Evolutionary conservation across 2,113 vertebrate species (phyloP), one percentile per base, ranked within the genome.

Genomic region (Tyrannus savana): DNA sequence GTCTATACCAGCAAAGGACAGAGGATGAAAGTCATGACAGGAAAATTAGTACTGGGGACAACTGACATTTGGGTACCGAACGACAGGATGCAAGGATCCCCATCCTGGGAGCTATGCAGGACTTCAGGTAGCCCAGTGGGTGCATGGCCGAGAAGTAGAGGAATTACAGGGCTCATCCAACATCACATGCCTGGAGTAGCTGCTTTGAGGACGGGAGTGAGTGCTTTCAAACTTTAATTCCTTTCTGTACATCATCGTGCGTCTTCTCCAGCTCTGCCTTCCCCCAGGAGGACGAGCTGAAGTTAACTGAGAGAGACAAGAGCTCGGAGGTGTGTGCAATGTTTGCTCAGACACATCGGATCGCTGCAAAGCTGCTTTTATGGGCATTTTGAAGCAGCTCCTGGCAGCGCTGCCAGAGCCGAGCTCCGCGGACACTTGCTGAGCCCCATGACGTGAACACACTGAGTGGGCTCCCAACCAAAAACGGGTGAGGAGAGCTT

Each of bases 241-340:
- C 94, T 95, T 79, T 87, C 78, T 0, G 1, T 82, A 93, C 78
- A 35, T 97, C 96, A 93, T 47, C 1, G 0, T 75, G 42, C 2
- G 1, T 83, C 82, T 94, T 50, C 85, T 69, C 46, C 76, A 6
- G 71, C 94, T 69, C 91, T 83, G 67, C 85, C 73, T 88, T 81
- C 44, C 90, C 94, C 91, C 93, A 69, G 80, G 91, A 87, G 93
- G 91, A 87, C 19, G 3, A 25, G 55, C 87, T 96, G 94, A 96
- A 92, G 96, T 93, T 96, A 95, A 96, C 39, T 4, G 23, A 64
- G 87, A 85, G n/a, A 94, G 95, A 96, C 96, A 95, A 46, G 95
- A 67, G 75, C 91, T 95, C 2, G 8, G 95, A 93, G 96, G 93
- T 95, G 91, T 33, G 84, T 0, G 4, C 79, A 78, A 60, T 35